Conservation (phyloP, 1,140 invertebrate species). For the Drosophila sp. region DNA sequence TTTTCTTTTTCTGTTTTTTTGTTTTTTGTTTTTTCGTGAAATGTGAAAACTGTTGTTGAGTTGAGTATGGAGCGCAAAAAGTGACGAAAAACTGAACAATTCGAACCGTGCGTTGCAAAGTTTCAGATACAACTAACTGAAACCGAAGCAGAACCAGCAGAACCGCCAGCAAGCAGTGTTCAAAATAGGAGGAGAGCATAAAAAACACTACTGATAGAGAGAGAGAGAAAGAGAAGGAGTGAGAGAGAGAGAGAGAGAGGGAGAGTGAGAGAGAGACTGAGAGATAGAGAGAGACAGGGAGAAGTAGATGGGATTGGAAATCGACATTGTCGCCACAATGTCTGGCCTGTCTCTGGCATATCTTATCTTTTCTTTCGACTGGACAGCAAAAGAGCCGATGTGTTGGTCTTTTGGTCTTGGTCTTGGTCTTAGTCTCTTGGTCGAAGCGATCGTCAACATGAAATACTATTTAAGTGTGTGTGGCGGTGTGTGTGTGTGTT, state of each 20-base stretch:
- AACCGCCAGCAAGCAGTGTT: slow-evolving; percentile 39
- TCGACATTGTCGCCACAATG: slow-evolving; percentile 74
- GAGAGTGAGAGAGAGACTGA: slow-evolving; percentile 9
- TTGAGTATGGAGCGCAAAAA: slow-evolving; percentile 24
- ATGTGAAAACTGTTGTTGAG: slow-evolving; percentile 30
- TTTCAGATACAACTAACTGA: slow-evolving; percentile 70
- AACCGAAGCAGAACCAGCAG: slow-evolving; percentile 14
- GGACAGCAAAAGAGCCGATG: slow-evolving; percentile 53
- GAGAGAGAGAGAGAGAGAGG: slow-evolving; percentile 40
- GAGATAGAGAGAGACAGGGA: slow-evolving; percentile 21
- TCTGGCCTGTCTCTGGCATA: slow-evolving; percentile 75
- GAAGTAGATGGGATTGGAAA: slow-evolving; percentile 41
- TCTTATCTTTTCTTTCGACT: slow-evolving; percentile 71
- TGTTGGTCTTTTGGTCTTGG: slow-evolving; percentile 8
- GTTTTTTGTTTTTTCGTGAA: slow-evolving; percentile 11
- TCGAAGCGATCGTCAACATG: slow-evolving; percentile 10
- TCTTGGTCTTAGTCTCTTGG: slow-evolving; percentile 1
- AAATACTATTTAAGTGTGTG: not conserved
- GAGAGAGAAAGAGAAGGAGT: slow-evolving; percentile 32
- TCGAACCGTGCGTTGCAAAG: slow-evolving; percentile 70
- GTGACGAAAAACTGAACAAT: slow-evolving; percentile 33
- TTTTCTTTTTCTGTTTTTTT: not conserved
- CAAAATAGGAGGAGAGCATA: slow-evolving; percentile 49
- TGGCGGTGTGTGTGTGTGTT: slow-evolving; percentile 4
- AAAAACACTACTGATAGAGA: slow-evolving; percentile 29